Conservation (phyloP, 2,797 vertebrate species). For the Micrastur ruficollis region DNA sequence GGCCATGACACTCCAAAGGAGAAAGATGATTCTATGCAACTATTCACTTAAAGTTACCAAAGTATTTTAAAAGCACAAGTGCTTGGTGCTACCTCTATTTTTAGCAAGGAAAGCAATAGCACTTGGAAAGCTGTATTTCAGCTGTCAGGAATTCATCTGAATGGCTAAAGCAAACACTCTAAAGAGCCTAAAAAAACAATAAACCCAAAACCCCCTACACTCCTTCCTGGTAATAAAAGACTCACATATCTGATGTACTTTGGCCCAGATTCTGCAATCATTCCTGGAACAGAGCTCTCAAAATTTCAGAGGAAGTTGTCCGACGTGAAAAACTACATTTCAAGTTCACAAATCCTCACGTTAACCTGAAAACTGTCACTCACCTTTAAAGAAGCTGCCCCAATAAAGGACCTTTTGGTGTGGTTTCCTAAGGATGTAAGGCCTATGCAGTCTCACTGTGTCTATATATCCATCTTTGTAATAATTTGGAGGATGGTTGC, state of each 20-base stretch:
- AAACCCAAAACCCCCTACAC: not conserved
- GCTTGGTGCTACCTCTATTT: not conserved
- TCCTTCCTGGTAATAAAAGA: constrained; percentile 13
- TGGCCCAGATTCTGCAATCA: not conserved
- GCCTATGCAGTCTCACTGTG: not conserved
- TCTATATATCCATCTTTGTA: not conserved
- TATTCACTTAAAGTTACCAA: not conserved
- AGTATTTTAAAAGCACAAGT: not conserved
- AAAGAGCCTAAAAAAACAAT: not conserved
- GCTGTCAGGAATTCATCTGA: not conserved
- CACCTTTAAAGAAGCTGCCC: not conserved
- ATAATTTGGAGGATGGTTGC: not conserved
- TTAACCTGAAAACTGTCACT: not conserved
- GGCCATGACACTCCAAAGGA: not conserved
- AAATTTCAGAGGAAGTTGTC: not conserved
- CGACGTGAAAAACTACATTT: not conserved
- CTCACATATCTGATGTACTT: not conserved
- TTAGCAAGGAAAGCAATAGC: not conserved
- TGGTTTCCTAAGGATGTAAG: not conserved
- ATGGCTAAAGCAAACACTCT: not conserved
- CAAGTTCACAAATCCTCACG: not conserved
- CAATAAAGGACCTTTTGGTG: not conserved
- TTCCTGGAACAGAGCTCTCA: not conserved
- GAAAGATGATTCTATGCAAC: not conserved
- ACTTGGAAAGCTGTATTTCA: not conserved